Evolutionary conservation across 2,113 vertebrate species (phyloP).

Genomic region (Epinephelus fuscoguttatus): DNA sequence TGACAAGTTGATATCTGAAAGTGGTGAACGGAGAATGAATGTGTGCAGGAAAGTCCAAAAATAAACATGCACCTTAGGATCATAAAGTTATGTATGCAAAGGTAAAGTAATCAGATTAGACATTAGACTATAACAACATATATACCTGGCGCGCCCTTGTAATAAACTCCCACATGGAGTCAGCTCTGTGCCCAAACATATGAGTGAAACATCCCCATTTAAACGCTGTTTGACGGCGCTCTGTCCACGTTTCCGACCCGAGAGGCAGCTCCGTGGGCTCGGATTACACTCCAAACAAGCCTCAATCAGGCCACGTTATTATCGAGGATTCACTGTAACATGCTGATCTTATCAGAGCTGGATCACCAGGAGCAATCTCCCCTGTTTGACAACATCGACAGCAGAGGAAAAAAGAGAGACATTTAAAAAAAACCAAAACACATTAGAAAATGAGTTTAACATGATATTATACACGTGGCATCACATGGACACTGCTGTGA

Average conservation of each 20-base stretch:
- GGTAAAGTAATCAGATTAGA: no score
- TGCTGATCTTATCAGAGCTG: conserved; percentile 51
- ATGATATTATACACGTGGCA: not conserved
- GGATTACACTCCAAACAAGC: conserved; percentile 67
- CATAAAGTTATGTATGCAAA: not conserved
- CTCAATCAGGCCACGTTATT: conserved; percentile 60
- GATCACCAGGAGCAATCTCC: conserved; percentile 1
- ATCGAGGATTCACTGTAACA: conserved; percentile 56
- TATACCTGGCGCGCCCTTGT: not conserved
- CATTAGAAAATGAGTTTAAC: conserved; percentile 4
- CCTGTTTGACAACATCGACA: not conserved
- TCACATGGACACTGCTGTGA: no score
- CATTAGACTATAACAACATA: not conserved
- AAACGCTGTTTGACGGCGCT: conserved; percentile 34
- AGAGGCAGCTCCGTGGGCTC: conserved; percentile 36
- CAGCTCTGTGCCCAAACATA: conserved; percentile 17
- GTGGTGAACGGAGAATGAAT: not conserved
- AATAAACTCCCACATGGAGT: not conserved
- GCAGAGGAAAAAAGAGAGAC: not conserved
- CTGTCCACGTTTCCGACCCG: not conserved
- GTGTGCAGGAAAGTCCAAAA: not conserved
- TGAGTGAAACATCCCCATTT: conserved; percentile 52
- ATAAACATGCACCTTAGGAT: not conserved
- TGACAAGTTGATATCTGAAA: not conserved
- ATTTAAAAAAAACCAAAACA: not conserved